A percentile compares a stretch with the other conserved stretches of the same genome.
Evolutionary conservation across 2,113 vertebrate genomes (phyloP).

Genomic region (Pelobates fuscus): DNA sequence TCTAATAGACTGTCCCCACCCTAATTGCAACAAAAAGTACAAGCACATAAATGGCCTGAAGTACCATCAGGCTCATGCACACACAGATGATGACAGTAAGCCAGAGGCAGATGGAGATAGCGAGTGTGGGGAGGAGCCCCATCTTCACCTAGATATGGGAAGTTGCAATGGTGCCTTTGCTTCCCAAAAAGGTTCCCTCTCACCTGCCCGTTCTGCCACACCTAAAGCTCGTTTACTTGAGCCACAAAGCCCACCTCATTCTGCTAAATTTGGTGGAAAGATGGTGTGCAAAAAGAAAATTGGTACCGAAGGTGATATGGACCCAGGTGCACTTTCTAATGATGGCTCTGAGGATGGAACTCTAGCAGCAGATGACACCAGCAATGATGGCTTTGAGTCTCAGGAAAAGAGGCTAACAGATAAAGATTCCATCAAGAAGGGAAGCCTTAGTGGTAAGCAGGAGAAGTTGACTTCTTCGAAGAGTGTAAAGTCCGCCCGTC

Average conservation of each 20-base stretch:
- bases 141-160: constrained; percentile 81
- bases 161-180: constrained; percentile 86
- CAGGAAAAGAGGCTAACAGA: constrained; percentile 83
- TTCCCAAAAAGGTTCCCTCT: constrained; percentile 91
- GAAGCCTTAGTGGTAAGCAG: constrained; percentile 71
- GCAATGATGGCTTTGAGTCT: constrained; percentile 89
- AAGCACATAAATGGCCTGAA: constrained; percentile 99
- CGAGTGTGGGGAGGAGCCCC: constrained; percentile 89
- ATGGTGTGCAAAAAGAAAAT: constrained; percentile 87
- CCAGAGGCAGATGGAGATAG: constrained; percentile 91
- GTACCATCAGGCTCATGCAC: constrained; percentile 96
- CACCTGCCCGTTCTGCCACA: constrained; percentile 89
- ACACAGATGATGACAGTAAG: constrained; percentile 93
- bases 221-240: constrained; percentile 93
- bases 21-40: constrained; percentile 98
- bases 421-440: constrained; percentile 84
- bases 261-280: constrained; percentile 89
- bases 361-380: constrained; percentile 86
- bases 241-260: constrained; percentile 89
- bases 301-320: constrained; percentile 75
- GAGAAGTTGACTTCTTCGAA: constrained; percentile 87
- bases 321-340: constrained; percentile 79
- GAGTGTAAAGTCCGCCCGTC: constrained; percentile 87
- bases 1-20: constrained; percentile 96
- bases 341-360: constrained; percentile 92